A percentile compares a stretch with the other conserved stretches of the same genome.
These are phyloP conservation scores for Anabacerthia variegaticeps DNA, from an alignment of 2,797 vertebrate genomes.

Conservation along the genomic window DNA sequence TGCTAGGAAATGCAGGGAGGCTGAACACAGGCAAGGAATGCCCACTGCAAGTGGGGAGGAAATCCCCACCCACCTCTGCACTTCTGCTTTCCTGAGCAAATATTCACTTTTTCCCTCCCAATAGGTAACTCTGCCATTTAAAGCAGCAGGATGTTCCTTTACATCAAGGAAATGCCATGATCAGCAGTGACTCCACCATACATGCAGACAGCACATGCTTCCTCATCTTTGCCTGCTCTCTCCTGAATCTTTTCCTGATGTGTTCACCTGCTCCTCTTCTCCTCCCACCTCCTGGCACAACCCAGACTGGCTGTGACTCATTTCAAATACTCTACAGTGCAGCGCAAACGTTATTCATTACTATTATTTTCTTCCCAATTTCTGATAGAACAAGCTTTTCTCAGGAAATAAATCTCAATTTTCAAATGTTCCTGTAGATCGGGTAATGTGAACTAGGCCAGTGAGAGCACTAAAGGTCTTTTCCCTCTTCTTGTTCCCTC, in stretches of 20 bases:
- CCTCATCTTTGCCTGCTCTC: background rate
- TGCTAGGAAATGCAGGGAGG: background rate
- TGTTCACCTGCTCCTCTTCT: conserved; percentile 24
- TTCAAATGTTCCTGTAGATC: background rate
- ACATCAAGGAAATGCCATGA: conserved; percentile 41
- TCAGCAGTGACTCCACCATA: background rate
- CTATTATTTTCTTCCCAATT: background rate
- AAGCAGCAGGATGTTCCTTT: background rate
- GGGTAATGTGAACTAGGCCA: background rate
- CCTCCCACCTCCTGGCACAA: background rate
- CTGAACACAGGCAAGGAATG: background rate
- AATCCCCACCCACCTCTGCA: background rate
- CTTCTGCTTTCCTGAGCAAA: background rate
- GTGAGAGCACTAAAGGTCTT: background rate
- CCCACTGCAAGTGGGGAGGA: background rate
- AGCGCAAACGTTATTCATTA: background rate
- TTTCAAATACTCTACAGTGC: background rate
- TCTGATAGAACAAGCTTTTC: background rate
- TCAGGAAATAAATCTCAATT: background rate
- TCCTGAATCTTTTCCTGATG: background rate
- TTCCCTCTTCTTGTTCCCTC: background rate
- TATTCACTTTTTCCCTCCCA: background rate
- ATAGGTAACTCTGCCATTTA: background rate
- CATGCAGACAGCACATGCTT: background rate
- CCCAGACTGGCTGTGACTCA: conserved; percentile 21